Percentiles rank a stretch among this genome's conserved stretches.
Conservation (phyloP, 2,888 invertebrate species). For the Archaeoteleia sp. region DNA sequence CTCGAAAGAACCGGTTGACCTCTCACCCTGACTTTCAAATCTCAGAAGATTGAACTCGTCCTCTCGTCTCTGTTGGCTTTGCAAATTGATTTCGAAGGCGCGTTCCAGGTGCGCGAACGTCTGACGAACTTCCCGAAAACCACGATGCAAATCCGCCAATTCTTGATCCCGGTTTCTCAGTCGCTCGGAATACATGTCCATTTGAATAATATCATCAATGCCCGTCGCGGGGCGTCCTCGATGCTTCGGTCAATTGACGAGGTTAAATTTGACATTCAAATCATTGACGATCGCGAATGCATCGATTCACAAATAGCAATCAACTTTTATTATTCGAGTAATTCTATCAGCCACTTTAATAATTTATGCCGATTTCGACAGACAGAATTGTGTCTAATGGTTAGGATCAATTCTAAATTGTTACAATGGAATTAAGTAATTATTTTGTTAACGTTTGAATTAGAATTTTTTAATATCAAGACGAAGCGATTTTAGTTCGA, state of each 20-base stretch:
- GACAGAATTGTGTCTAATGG: too few species aligned
- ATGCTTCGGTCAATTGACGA: neutral
- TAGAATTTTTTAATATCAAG: too few species aligned
- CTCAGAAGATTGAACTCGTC: constrained; percentile 56
- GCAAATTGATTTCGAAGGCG: constrained; percentile 63
- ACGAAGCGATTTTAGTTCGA: too few species aligned
- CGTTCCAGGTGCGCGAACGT: constrained; percentile 62
- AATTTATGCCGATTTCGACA: too few species aligned
- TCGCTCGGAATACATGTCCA: constrained; percentile 37
- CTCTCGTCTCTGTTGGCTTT: constrained; percentile 56
- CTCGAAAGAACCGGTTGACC: constrained; percentile 44
- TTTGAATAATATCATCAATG: constrained; percentile 30
- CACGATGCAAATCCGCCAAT: constrained; percentile 55
- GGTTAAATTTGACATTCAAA: constrained; percentile 5
- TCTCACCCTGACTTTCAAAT: constrained; percentile 56
- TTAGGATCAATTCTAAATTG: too few species aligned
- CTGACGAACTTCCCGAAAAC: constrained; percentile 56
- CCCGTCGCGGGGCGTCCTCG: constrained; percentile 8
- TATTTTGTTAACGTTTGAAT: too few species aligned
- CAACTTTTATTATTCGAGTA: too few species aligned
- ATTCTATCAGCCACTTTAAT: too few species aligned
- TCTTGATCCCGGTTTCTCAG: constrained; percentile 56
- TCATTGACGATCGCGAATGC: constrained; percentile 7
- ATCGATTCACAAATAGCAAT: too few species aligned
- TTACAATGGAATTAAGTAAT: too few species aligned